Conservation (phyloP, 1,140 invertebrate species). For the Zaprionus africanus region DNA sequence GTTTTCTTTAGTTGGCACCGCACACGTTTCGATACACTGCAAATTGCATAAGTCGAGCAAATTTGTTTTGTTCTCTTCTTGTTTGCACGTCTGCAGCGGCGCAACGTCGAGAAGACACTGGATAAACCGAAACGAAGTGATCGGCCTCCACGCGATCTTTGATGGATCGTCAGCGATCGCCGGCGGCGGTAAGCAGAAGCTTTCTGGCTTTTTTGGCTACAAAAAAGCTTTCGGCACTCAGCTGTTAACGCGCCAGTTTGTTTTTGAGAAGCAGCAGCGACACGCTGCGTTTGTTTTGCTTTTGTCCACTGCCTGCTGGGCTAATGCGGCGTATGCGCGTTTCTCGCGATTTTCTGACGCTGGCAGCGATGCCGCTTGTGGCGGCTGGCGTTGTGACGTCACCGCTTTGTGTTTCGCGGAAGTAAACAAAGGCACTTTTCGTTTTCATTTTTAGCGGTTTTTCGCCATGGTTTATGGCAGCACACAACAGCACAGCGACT, state of each 20-base stretch:
- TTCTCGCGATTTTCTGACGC: constrained; percentile 7
- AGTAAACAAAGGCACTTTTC: constrained; percentile 62
- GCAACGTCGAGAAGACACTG: constrained; percentile 64
- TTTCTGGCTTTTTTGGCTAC: constrained; percentile 29
- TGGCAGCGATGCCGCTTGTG: constrained; percentile 34
- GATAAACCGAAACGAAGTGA: constrained; percentile 48
- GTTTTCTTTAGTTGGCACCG: constrained; percentile 6
- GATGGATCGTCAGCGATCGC: constrained; percentile 16
- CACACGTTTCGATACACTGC: constrained; percentile 14
- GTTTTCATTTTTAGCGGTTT: constrained; percentile 19
- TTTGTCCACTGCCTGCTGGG: constrained; percentile 29
- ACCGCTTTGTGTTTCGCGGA: constrained; percentile 76
- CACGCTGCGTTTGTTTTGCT: constrained; percentile 75
- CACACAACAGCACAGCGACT: constrained; percentile 5
- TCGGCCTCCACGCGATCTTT: not conserved
- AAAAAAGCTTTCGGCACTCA: constrained; percentile 65
- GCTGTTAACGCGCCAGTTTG: constrained; percentile 57
- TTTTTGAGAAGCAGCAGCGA: constrained; percentile 28
- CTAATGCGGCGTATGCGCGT: constrained; percentile 59
- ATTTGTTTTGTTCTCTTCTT: not conserved
- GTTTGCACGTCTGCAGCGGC: constrained; percentile 57
- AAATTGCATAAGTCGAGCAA: constrained; percentile 38
- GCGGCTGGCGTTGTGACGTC: constrained; percentile 55
- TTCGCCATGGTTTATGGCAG: constrained; percentile 29
- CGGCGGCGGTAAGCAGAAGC: constrained; percentile 24